Conservation (phyloP, 2,797 vertebrate genomes). For the Sebastolobus alascanus region DNA sequence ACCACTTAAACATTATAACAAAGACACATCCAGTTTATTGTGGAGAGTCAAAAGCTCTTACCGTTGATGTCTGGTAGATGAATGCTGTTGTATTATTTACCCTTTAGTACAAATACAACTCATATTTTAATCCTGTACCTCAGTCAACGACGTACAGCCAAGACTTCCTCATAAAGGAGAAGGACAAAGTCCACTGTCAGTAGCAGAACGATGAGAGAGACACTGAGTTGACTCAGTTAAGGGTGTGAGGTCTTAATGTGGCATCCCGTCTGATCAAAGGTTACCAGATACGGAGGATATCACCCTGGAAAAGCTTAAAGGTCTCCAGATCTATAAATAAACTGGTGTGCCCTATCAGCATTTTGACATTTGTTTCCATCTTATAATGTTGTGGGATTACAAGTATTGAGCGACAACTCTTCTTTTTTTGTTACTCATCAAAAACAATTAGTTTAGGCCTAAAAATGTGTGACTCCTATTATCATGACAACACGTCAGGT, state of each 20-base stretch:
- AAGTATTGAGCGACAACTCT: not conserved
- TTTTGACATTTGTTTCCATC: constrained; percentile 11
- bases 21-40: not conserved
- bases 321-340: constrained; percentile 16
- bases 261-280: constrained; percentile 67
- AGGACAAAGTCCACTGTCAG: constrained; percentile 72
- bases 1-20: not conserved
- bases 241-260: constrained; percentile 50
- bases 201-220: constrained; percentile 15
- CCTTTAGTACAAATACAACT: constrained; percentile 3
- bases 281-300: constrained; percentile 33
- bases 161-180: constrained; percentile 66
- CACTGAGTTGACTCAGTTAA: not conserved
- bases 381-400: not conserved
- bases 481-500: not conserved
- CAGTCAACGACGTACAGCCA: not conserved
- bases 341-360: not conserved
- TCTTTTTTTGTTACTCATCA: not conserved
- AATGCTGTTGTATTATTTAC: not conserved
- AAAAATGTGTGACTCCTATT: not conserved
- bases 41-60: constrained; percentile 33
- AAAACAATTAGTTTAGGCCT: not conserved
- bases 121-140: constrained; percentile 28
- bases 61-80: constrained; percentile 29
- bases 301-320: not conserved